These are phyloP conservation scores for Polyploca ridens DNA, from an alignment of 2,888 invertebrate species.

Conservation along the genomic window DNA sequence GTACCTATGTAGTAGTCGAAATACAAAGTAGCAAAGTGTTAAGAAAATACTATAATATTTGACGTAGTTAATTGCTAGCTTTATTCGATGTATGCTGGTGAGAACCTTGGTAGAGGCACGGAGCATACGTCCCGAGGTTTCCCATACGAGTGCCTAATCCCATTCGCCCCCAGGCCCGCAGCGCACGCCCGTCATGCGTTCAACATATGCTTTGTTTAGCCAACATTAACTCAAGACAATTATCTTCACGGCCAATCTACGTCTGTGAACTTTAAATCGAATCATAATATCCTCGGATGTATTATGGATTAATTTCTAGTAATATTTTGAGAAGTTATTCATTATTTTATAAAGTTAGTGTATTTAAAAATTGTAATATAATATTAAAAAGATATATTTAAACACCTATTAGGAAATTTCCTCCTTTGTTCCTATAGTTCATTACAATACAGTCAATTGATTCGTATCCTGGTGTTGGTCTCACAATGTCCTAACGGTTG, in stretches of 20 bases:
- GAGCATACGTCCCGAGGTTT: conserved; percentile 48
- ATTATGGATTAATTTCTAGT: conserved; percentile 19
- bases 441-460: neutral
- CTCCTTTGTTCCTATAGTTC: neutral
- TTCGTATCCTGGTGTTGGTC: neutral
- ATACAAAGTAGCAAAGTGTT: neutral
- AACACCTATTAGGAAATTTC: conserved; percentile 2
- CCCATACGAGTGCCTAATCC: conserved; percentile 65
- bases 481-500: conserved; percentile 30
- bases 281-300: conserved; percentile 34
- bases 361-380: too few relatives aligned
- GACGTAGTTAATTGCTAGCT: conserved; percentile 2
- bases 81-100: conserved; percentile 7
- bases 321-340: neutral
- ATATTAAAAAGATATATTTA: too few relatives aligned
- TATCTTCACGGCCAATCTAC: conserved; percentile 71
- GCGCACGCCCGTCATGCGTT: conserved; percentile 63
- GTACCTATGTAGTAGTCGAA: too few relatives aligned
- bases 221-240: conserved; percentile 69
- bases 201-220: conserved; percentile 75
- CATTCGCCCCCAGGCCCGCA: conserved; percentile 56
- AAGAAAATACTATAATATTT: neutral
- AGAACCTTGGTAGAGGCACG: conserved; percentile 17
- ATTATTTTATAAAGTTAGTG: neutral
- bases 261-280: conserved; percentile 53